Base-by-base conservation (phyloP, 1,140 invertebrate genomes). In the Microplitis demolitor region DNA sequence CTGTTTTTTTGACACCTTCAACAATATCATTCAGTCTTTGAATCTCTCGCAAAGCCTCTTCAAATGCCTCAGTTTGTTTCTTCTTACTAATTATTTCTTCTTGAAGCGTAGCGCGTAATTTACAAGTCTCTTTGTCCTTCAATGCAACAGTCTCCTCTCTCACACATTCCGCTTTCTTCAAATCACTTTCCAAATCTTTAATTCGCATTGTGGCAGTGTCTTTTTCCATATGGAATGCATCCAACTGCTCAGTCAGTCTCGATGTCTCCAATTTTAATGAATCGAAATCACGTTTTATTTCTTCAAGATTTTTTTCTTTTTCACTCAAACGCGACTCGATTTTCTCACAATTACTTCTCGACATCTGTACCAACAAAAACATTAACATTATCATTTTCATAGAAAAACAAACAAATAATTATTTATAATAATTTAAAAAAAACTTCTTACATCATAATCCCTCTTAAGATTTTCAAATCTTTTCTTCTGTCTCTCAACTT, bases 11-110 rank as follows among this genome's bases (percentile, higher is more conserved):
- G 24, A 72, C 70, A 74, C 75, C 77, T 66, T 77, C 75, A 64
- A 80, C 74, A n/a, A 64, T 73, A 31, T 78, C 77, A 67, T 83
- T 84, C 64, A 85, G 79, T 74, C 80, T 81, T 75, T 82, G 72
- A 73, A 86, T 80, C 71, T 85, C 81, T 5, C 79, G 72, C 39
- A 79, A 70, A 13, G 81, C 80, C 4, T 80, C 78, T 34, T 82
- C 78, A 8, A 85, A 76, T 33, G 74, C 78, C 58, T 76, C 76
- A 14, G 76, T 69, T 39, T 80, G 78, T 37, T 82, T 81, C 39
- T 78, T 81, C n/a, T 78, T 81, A 24, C 82, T 78, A 31, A 64
- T 74, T 2, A 80, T 71, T 61, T 84, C 83, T 34, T 84, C 78
- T 4, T 72, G 63, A 24, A 85, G 64, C 62, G 78, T 79, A 13